Conservation (phyloP, 2,888 invertebrate species). For the Acleris cristana region DNA sequence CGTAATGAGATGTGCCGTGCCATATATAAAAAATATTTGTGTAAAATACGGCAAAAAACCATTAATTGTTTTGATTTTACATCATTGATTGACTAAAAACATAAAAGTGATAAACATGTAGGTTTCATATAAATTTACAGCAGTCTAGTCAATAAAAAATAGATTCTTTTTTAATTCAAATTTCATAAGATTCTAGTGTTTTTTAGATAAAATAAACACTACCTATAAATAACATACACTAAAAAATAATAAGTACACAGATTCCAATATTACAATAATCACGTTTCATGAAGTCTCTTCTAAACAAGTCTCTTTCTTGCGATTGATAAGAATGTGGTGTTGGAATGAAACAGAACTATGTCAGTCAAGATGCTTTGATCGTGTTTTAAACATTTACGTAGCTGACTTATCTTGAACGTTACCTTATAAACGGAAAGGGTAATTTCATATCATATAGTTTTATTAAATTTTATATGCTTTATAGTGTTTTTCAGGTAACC, state of each 20-base stretch:
- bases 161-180: no score
- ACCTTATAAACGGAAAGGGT: constrained; percentile 47
- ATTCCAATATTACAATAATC: not conserved
- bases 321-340: not conserved
- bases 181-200: no score
- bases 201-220: no score
- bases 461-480: not conserved
- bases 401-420: constrained; percentile 38
- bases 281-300: not conserved
- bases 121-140: no score
- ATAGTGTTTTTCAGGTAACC: not conserved
- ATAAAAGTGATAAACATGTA: not conserved
- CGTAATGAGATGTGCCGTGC: constrained; percentile 22
- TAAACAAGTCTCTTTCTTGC: constrained; percentile 13
- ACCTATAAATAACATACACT: no score
- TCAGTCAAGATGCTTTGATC: constrained; percentile 12
- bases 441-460: constrained; percentile 35
- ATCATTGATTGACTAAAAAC: no score
- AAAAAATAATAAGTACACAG: no score
- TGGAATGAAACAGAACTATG: constrained; percentile 12
- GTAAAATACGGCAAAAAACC: no score
- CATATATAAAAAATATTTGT: not conserved
- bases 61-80: no score
- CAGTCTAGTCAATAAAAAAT: no score
- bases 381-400: constrained; percentile 17